A percentile compares a stretch with the other conserved stretches of the same genome.
Conservation (phyloP, 2,797 vertebrate species). For the Esox masquinongy region DNA sequence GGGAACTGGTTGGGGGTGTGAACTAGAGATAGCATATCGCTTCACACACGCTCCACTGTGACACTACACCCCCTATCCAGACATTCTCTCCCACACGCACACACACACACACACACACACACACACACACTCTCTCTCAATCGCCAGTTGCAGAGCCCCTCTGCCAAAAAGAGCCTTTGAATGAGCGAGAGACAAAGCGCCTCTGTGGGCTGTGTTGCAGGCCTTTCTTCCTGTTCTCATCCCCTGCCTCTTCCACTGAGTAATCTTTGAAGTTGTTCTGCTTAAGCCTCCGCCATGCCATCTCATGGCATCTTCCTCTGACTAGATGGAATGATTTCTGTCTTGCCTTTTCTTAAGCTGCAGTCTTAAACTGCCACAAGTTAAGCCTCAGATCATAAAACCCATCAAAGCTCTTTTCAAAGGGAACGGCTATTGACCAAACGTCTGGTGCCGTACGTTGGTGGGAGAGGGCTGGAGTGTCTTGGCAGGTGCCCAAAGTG, state of each 20-base stretch:
- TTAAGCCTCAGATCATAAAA: constrained; percentile 32
- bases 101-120: constrained; percentile 23
- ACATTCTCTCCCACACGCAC: not conserved
- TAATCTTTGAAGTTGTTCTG: constrained; percentile 29
- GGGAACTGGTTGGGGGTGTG: constrained; percentile 14
- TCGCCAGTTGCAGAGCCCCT: not conserved
- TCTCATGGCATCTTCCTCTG: constrained; percentile 8
- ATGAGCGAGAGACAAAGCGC: constrained; percentile 5
- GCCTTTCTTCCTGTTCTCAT: constrained; percentile 7
- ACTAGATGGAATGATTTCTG: constrained; percentile 16
- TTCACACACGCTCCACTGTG: constrained; percentile 10
- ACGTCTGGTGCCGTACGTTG: not conserved
- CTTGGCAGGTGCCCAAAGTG: constrained; percentile 26
- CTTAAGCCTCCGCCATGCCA: constrained; percentile 14
- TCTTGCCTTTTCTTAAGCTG: constrained; percentile 18
- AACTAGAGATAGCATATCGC: constrained; percentile 41
- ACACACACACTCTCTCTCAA: constrained; percentile 10
- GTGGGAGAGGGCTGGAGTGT: constrained; percentile 5
- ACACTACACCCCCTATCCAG: not conserved
- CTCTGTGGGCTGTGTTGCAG: not conserved
- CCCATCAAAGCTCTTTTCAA: constrained; percentile 22
- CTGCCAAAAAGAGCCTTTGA: constrained; percentile 13
- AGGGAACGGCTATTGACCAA: constrained; percentile 18
- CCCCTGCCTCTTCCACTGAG: constrained; percentile 8
- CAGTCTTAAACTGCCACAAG: constrained; percentile 23